Percentiles rank a stretch among this genome's conserved stretches.
These are phyloP conservation scores for Tapirus indicus DNA, from an alignment of 2,797 vertebrate genomes.

Conservation along the genomic window DNA sequence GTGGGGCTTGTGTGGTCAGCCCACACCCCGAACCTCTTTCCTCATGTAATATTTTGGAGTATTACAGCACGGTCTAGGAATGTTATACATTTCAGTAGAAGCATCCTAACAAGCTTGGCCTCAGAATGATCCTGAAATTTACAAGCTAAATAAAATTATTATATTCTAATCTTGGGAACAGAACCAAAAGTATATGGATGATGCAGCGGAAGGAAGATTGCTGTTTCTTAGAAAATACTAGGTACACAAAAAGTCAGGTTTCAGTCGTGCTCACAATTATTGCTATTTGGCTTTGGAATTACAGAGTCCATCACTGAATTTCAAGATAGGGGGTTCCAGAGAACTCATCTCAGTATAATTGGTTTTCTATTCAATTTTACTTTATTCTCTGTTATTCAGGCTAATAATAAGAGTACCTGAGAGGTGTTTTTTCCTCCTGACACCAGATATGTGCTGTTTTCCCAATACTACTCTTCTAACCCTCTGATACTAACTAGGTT, in stretches of 20 bases:
- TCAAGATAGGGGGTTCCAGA: neutral
- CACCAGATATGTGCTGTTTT: neutral
- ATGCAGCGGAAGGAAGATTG: neutral
- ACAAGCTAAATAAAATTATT: slow-evolving; percentile 69
- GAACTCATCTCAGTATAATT: neutral
- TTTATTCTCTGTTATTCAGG: neutral
- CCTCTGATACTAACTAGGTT: neutral
- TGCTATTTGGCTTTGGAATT: slow-evolving; percentile 21
- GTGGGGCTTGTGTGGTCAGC: neutral
- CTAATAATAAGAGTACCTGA: neutral
- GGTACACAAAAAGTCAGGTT: neutral
- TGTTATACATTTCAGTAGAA: slow-evolving; percentile 55
- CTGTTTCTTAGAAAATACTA: slow-evolving; percentile 27
- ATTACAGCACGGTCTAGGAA: slow-evolving; percentile 51
- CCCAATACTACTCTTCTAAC: neutral
- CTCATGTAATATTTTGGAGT: neutral
- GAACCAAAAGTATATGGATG: neutral
- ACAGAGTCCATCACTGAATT: neutral
- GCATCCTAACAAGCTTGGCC: slow-evolving; percentile 53
- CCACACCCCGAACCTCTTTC: neutral
- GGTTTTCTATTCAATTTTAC: neutral
- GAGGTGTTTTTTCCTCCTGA: neutral
- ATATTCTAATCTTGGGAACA: slow-evolving; percentile 43
- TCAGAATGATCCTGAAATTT: slow-evolving; percentile 67
- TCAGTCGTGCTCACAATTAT: neutral